phyloP scores from a whole-genome alignment of 2,797 vertebrate species.

The Esox lucius region DNA sequence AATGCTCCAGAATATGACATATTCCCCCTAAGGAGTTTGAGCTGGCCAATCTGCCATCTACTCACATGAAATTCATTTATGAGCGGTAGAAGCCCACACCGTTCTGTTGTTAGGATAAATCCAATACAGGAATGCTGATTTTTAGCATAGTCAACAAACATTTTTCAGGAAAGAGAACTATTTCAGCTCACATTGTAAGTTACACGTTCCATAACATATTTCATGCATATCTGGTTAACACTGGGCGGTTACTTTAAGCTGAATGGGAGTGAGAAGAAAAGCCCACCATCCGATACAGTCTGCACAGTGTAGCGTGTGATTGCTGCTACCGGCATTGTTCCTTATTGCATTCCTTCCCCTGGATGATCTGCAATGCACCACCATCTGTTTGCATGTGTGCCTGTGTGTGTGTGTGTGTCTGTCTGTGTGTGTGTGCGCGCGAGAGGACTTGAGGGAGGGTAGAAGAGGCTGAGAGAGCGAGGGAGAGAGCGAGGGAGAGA shows the following conservation, averaged over 20 bases:
- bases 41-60: no score
- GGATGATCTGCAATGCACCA: constrained; percentile 36
- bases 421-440: neutral
- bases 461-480: neutral
- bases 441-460: neutral
- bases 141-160: no score
- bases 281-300: constrained; percentile 37
- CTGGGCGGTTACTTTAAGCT: neutral
- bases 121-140: no score
- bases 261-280: neutral
- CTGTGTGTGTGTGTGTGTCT: neutral
- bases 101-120: no score
- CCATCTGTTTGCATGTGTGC: neutral
- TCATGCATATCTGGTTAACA: no score
- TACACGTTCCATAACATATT: no score
- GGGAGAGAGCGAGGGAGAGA: constrained; percentile 2
- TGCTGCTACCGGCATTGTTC: constrained; percentile 31
- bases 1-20: no score
- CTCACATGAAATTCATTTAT: no score
- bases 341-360: constrained; percentile 12
- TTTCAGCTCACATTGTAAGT: no score
- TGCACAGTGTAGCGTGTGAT: constrained; percentile 19
- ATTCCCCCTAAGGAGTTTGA: no score
- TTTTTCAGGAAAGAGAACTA: neutral
- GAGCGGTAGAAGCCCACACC: no score